Evolutionary conservation across 2,888 invertebrate genomes (phyloP).

Genomic region (Arrhopalites spinosus): DNA sequence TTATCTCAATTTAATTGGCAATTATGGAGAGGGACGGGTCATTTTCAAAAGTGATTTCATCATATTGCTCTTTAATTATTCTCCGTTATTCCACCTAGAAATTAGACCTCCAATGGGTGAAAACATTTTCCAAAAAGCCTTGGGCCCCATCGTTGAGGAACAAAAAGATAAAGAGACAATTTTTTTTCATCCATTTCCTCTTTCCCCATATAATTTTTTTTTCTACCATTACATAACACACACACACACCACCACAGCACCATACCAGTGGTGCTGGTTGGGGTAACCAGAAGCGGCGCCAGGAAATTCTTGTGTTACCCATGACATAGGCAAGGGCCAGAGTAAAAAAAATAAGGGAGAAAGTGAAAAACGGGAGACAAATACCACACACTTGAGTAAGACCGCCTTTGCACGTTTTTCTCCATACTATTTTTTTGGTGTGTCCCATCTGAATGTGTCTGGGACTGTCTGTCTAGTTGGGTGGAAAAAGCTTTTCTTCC

Average conservation of each 20-base stretch:
- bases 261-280: no score
- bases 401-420: background rate
- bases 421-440: background rate
- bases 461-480: slow-evolving; percentile 2
- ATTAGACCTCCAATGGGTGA: background rate
- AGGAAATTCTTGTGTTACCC: no score
- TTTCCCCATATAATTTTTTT: background rate
- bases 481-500: slow-evolving; percentile 20
- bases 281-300: no score
- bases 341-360: background rate
- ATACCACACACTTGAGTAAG: background rate
- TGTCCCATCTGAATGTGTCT: background rate
- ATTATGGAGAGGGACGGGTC: slow-evolving; percentile 26
- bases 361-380: background rate
- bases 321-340: background rate
- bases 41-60: slow-evolving; percentile 32
- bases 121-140: no score
- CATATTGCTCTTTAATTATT: slow-evolving; percentile 23
- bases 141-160: no score
- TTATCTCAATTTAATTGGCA: slow-evolving; percentile 34
- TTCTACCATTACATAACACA: no score
- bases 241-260: no score
- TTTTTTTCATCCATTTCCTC: background rate
- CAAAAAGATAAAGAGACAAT: background rate
- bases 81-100: background rate